A percentile compares a stretch with the other conserved stretches of the same genome.
Conservation (phyloP, 1,140 invertebrate genomes). For the Pseudachorutes palmiensis region DNA sequence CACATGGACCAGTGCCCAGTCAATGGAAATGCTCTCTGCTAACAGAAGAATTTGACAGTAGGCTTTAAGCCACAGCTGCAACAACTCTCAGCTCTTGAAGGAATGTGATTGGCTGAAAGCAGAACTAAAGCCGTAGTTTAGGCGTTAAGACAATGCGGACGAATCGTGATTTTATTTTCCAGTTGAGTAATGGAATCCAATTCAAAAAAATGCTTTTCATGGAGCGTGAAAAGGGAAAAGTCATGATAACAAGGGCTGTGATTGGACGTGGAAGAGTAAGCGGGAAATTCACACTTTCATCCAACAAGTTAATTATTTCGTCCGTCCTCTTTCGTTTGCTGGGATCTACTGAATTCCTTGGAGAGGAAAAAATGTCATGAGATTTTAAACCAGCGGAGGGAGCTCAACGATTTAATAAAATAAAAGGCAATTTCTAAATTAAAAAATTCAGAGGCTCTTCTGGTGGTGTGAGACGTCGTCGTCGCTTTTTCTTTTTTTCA, state of each 20-base stretch:
- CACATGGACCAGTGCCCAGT: too few species aligned
- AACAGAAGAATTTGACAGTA: too few species aligned
- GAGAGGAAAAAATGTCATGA: too few species aligned
- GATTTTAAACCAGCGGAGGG: too few species aligned
- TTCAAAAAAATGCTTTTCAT: neutral
- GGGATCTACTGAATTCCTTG: neutral
- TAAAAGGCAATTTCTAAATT: neutral
- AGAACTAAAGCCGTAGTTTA: too few species aligned
- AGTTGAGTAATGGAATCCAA: neutral
- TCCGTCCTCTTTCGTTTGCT: neutral
- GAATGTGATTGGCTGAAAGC: too few species aligned
- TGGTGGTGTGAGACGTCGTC: neutral
- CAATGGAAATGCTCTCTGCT: too few species aligned
- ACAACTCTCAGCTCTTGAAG: too few species aligned
- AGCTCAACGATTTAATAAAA: neutral
- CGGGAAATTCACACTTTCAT: conserved; percentile 5
- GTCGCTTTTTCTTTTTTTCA: neutral
- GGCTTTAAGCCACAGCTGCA: too few species aligned
- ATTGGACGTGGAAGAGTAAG: neutral
- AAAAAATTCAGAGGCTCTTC: neutral
- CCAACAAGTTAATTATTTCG: conserved; percentile 11
- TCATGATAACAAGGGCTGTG: too few species aligned
- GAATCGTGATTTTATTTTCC: neutral
- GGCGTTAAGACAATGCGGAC: too few species aligned
- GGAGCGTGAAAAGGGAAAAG: neutral